A percentile compares a stretch with the other conserved stretches of the same genome.
Evolutionary conservation across 2,888 invertebrate genomes (phyloP).

Genomic region (Desoria tigrina): DNA sequence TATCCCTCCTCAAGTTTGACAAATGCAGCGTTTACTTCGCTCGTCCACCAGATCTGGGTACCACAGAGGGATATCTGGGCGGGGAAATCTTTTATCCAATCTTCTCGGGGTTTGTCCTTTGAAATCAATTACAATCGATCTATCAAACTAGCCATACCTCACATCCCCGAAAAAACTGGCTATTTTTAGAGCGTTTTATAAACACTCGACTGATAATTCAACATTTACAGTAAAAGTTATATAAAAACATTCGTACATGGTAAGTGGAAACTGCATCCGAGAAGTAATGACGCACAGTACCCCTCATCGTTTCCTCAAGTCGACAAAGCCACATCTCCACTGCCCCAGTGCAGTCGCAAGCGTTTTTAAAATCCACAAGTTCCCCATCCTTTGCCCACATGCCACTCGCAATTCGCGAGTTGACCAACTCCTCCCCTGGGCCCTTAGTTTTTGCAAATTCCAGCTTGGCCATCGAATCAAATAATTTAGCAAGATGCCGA

Average conservation of each 20-base stretch:
- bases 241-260: no score
- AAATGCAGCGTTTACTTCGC: conserved; percentile 89
- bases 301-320: conserved; percentile 82
- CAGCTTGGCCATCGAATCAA: conserved; percentile 88
- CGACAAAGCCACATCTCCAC: conserved; percentile 92
- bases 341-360: conserved; percentile 81
- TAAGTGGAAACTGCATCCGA: conserved; percentile 84
- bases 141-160: no score
- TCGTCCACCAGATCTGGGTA: conserved; percentile 97
- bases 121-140: no score
- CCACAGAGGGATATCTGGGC: conserved; percentile 92
- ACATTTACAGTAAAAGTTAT: no score
- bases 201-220: no score
- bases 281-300: conserved; percentile 77
- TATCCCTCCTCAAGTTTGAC: conserved; percentile 89
- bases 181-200: no score
- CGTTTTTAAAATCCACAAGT: conserved; percentile 66
- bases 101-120: conserved; percentile 82
- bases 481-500: conserved; percentile 87
- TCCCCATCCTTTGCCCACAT: conserved; percentile 96
- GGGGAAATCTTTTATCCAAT: conserved; percentile 93
- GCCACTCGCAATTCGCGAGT: conserved; percentile 66
- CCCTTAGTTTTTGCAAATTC: conserved; percentile 67
- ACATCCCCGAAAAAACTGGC: no score
- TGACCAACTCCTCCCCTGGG: conserved; percentile 60